Evolutionary conservation across 2,888 invertebrate genomes (phyloP).

Genomic region (Eustalomyia histrio): DNA sequence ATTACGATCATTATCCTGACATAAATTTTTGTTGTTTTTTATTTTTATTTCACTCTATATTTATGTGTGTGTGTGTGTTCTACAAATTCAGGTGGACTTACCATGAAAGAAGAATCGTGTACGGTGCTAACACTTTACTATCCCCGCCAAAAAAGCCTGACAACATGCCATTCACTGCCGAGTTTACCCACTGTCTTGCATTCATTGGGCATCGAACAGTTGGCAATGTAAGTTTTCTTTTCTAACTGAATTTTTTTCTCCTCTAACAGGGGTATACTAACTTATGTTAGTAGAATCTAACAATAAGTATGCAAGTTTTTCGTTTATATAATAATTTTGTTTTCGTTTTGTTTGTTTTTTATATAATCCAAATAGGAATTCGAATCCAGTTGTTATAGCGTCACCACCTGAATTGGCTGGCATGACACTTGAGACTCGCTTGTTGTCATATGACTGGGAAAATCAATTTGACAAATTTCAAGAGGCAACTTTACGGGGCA

Average conservation of each 20-base stretch:
- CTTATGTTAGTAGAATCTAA: not conserved
- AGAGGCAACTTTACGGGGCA: constrained; percentile 82
- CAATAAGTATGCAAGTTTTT: constrained; percentile 12
- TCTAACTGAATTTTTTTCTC: not conserved
- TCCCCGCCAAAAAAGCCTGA: constrained; percentile 82
- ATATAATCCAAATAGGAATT: constrained; percentile 79
- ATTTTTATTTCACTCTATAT: constrained; percentile 16
- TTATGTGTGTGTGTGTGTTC: constrained; percentile 71
- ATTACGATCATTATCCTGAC: constrained; percentile 61
- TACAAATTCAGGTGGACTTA: constrained; percentile 80
- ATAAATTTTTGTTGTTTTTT: constrained; percentile 51
- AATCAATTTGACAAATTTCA: constrained; percentile 83
- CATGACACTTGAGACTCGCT: constrained; percentile 83
- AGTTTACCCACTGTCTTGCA: constrained; percentile 84
- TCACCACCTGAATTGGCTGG: constrained; percentile 83
- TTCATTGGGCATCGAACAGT: constrained; percentile 83
- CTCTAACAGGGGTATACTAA: not conserved
- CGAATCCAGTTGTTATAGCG: constrained; percentile 83
- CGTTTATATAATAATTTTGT: not conserved
- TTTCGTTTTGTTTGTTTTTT: not conserved
- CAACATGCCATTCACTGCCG: constrained; percentile 84
- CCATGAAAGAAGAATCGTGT: constrained; percentile 84
- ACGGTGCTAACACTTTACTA: constrained; percentile 83
- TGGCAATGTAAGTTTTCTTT: constrained; percentile 82
- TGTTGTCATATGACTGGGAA: constrained; percentile 84